phyloP scores from a whole-genome alignment of 2,113 vertebrate genomes.

The Pseudois nayaur region DNA sequence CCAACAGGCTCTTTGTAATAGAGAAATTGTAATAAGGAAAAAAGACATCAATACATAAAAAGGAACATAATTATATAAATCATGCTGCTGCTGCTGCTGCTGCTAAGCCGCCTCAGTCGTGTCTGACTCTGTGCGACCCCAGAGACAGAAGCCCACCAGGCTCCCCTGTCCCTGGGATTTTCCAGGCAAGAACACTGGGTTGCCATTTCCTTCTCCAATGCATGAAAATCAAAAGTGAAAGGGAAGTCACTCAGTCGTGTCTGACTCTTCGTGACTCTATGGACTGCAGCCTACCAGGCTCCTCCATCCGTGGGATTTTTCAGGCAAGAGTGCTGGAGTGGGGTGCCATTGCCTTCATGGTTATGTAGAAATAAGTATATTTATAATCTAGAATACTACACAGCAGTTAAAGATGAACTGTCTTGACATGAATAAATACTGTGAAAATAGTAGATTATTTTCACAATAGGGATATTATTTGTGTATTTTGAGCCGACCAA shows the following conservation, averaged over 20 bases:
- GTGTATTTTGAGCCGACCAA: neutral
- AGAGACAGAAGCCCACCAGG: no score
- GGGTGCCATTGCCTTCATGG: neutral
- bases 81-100: neutral
- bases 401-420: neutral
- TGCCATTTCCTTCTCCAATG: no score
- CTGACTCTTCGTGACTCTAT: accelerated
- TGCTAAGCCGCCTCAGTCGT: no score
- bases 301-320: no score
- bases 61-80: neutral
- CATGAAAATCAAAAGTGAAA: no score
- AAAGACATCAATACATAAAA: neutral
- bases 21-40: neutral
- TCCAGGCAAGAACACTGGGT: no score
- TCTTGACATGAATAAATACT: neutral
- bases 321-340: no score
- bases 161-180: no score
- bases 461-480: neutral
- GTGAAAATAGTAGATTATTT: neutral
- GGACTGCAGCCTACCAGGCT: no score
- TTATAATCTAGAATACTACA: neutral
- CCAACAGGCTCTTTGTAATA: neutral
- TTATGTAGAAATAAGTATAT: neutral
- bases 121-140: no score
- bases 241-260: no score